These are phyloP conservation scores for Heteropelma amictum DNA, from an alignment of 2,888 invertebrate species.

Conservation along the genomic window DNA sequence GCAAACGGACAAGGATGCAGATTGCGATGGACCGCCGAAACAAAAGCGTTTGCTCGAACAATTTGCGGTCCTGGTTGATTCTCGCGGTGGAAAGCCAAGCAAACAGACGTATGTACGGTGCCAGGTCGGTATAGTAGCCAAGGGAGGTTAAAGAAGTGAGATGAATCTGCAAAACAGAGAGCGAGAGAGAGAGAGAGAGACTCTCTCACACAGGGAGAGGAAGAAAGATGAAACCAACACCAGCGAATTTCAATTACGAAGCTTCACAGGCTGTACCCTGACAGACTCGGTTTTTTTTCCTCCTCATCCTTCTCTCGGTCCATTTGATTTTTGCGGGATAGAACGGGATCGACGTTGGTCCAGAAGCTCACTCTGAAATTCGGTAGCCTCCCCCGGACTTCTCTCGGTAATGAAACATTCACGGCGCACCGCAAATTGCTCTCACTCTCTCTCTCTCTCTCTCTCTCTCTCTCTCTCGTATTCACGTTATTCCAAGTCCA, in stretches of 20 bases:
- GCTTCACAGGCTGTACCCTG: constrained; percentile 63
- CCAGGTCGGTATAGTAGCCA: background rate
- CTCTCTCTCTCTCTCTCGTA: constrained; percentile 1
- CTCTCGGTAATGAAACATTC: constrained; percentile 77
- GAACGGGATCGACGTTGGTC: constrained; percentile 49
- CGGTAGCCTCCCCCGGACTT: constrained; percentile 75
- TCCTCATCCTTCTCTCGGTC: background rate
- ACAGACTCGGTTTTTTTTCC: constrained; percentile 38
- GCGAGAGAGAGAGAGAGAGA: no score
- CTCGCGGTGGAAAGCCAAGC: constrained; percentile 44
- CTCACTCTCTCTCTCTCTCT: constrained; percentile 60
- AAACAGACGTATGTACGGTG: constrained; percentile 24
- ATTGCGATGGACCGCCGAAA: constrained; percentile 70
- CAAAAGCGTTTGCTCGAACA: constrained; percentile 74
- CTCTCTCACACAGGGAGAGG: no score
- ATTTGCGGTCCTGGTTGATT: constrained; percentile 54
- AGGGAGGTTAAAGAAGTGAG: background rate
- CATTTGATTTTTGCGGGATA: constrained; percentile 14
- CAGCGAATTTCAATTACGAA: constrained; percentile 77
- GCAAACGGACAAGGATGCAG: constrained; percentile 68
- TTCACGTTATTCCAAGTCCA: background rate
- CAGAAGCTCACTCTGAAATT: constrained; percentile 77
- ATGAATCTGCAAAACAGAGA: constrained; percentile 17
- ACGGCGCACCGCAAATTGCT: constrained; percentile 76
- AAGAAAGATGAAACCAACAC: constrained; percentile 47